Evolutionary conservation across 2,888 invertebrate species (phyloP).

Genomic region (Drosophila macrospina): DNA sequence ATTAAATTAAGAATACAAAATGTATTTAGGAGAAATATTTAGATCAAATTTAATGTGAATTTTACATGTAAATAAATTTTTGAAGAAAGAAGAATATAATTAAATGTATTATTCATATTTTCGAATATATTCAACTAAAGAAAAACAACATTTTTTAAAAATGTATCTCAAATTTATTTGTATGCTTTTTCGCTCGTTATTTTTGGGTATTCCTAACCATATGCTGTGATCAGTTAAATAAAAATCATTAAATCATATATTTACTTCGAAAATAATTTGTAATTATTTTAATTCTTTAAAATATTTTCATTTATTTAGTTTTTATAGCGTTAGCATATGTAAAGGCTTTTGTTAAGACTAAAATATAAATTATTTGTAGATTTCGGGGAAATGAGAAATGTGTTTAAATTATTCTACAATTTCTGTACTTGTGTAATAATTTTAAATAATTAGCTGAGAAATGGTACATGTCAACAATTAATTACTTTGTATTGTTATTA

Average conservation of each 20-base stretch:
- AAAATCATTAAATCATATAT: constrained; percentile 43
- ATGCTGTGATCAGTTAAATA: constrained; percentile 76
- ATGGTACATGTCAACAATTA: constrained; percentile 57
- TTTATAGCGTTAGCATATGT: constrained; percentile 39
- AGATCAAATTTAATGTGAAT: constrained; percentile 42
- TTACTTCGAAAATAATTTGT: constrained; percentile 38
- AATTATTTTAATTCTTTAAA: constrained; percentile 37
- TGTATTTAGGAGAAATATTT: constrained; percentile 36
- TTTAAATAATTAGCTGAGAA: constrained; percentile 41
- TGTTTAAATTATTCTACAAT: constrained; percentile 25
- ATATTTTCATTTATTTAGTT: constrained; percentile 68
- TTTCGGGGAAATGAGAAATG: neutral
- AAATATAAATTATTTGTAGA: constrained; percentile 13
- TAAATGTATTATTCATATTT: constrained; percentile 20
- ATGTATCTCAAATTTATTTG: constrained; percentile 18
- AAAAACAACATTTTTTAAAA: constrained; percentile 5
- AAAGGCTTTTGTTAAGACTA: constrained; percentile 14
- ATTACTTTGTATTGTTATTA: constrained; percentile 26
- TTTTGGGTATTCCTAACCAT: constrained; percentile 70
- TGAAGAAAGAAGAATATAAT: constrained; percentile 17
- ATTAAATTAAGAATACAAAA: constrained; percentile 11
- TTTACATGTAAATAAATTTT: constrained; percentile 66
- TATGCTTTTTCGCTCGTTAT: constrained; percentile 38
- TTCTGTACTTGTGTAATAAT: constrained; percentile 36
- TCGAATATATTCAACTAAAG: constrained; percentile 18